These are phyloP conservation scores for Hystrix cristata DNA, from an alignment of 2,113 vertebrate genomes.

Conservation along the genomic window DNA sequence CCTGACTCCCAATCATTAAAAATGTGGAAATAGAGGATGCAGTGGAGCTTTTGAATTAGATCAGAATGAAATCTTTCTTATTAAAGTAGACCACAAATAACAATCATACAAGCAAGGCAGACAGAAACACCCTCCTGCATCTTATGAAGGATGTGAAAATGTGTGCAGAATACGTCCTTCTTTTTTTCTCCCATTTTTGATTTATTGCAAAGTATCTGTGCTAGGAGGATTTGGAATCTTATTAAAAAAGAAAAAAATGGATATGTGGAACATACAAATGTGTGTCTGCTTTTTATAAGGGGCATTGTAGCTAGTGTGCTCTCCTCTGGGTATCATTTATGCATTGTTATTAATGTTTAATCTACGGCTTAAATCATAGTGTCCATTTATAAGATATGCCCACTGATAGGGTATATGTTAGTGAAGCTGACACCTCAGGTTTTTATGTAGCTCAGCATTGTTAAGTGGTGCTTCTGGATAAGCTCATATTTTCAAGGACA, in stretches of 20 bases:
- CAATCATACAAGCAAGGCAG: background rate
- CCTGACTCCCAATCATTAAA: conserved; percentile 35
- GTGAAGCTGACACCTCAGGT: background rate
- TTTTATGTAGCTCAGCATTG: background rate
- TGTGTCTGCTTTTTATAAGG: background rate
- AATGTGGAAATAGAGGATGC: background rate
- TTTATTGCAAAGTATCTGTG: conserved; percentile 42
- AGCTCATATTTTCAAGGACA: conserved; percentile 8
- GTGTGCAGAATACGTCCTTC: background rate
- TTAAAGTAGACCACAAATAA: conserved; percentile 39
- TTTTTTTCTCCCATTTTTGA: background rate
- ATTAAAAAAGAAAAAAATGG: conserved; percentile 61
- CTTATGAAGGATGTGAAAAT: conserved; percentile 20
- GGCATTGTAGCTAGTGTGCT: background rate
- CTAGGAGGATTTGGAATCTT: conserved; percentile 45
- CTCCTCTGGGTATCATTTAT: conserved; percentile 11
- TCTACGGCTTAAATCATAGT: background rate
- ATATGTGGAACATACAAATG: conserved; percentile 3
- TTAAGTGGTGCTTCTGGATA: background rate
- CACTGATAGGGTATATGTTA: background rate
- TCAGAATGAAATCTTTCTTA: conserved; percentile 39
- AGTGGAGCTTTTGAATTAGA: conserved; percentile 37
- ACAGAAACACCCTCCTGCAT: conserved; percentile 1
- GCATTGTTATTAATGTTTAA: conserved; percentile 36
- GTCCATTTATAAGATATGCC: conserved; percentile 41